Base-by-base conservation (phyloP, 2,113 vertebrate species). In the Calcarius ornatus region DNA sequence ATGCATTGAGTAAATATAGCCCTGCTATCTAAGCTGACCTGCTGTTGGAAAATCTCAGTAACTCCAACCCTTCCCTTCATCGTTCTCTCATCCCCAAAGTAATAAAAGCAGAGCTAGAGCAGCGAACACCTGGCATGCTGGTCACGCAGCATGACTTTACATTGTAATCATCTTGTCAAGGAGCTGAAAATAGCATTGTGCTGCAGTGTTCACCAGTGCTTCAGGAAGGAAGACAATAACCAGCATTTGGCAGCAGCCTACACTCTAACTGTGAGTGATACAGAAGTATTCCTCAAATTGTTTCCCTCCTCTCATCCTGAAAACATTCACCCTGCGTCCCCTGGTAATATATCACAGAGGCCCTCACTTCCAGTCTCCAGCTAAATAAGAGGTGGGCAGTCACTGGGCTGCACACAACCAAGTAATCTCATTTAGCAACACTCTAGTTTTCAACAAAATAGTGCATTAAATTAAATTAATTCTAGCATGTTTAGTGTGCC, bases 201-300 rank as follows among this genome's bases (percentile, higher is more conserved):
- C 89, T 85, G 84, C 91, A 95, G 80, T n/a, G 81, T 43, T 94
- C 40, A 28, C 66, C 76, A 48, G 96, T 79, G 95, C 87, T 90
- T 71, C 94, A 97, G 94, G 94, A 97, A 97, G 97, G 53, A 92
- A 97, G 95, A 97, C 95, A 98, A 98, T 95, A 96, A 82, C 85
- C 85, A 88, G 92, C 86, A 89, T 95, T 94, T 97, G 95, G 88
- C 95, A 96, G 96, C 95, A 96, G 81, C 97, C 96, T 90, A 97
- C 94, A 90, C 7, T 2, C 60, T 96, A 95, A 92, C 90, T 92
- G 47, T 50, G 66, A 94, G 65, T 1, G 86, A 82, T 94, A 94
- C 86, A 93, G 81, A 95, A 94, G 73, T 95, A 95, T 90, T 93
- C 88, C 33, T 18, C 93, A 97, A 91, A 96, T 90, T 94, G 88